Evolutionary conservation across 1,140 invertebrate genomes (phyloP).

Genomic region (Oppia nitens): DNA sequence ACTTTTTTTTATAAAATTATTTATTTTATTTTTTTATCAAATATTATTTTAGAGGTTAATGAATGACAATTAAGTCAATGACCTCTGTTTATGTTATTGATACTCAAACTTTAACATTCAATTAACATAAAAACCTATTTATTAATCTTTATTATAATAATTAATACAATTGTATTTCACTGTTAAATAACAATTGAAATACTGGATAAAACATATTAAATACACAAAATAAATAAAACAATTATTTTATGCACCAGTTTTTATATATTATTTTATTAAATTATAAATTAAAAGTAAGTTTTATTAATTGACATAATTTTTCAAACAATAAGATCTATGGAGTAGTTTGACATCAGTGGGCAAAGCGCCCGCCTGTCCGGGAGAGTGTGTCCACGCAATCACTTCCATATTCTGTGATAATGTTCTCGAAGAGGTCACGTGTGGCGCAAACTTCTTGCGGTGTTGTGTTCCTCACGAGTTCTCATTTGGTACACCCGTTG

Average conservation of each 20-base stretch:
- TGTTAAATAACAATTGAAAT: too few species aligned
- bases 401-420: slow-evolving; percentile 23
- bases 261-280: background rate
- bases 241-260: background rate
- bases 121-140: too few species aligned
- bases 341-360: slow-evolving; percentile 14
- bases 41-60: background rate
- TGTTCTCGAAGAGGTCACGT: slow-evolving; percentile 21
- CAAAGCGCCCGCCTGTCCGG: slow-evolving; percentile 20
- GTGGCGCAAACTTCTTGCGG: slow-evolving; percentile 18
- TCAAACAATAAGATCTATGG: slow-evolving; percentile 16
- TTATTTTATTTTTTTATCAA: too few species aligned
- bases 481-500: slow-evolving; percentile 19
- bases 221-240: too few species aligned
- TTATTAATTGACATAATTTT: background rate
- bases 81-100: too few species aligned
- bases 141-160: too few species aligned
- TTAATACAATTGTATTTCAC: too few species aligned
- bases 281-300: background rate
- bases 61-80: background rate
- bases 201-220: too few species aligned
- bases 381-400: slow-evolving; percentile 23
- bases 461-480: slow-evolving; percentile 21
- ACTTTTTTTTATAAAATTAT: too few species aligned
- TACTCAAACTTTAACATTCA: background rate